Evolutionary conservation across 2,797 vertebrate genomes (phyloP), one percentile per base, ranked within the genome.

Genomic region (Sebastes taczanowskii): DNA sequence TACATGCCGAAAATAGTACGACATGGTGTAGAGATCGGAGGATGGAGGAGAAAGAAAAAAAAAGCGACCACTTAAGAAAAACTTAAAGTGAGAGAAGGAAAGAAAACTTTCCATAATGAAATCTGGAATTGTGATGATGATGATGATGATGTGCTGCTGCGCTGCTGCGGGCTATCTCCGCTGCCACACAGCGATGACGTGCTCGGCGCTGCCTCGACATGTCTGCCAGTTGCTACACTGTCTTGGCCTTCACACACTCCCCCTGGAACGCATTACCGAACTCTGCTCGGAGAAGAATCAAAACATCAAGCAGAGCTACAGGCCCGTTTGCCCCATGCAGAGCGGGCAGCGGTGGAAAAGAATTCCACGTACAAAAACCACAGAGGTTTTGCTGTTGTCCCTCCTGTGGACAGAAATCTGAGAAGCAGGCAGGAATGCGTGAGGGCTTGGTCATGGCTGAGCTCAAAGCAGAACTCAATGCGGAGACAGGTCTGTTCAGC

Each of bases 401-500:
- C 85, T 88, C 86, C 89, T 80, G 90, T 89, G 85, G 88, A 88
- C 80, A 71, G 93, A 95, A 95, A 94, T 91, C 82, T 61, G 94
- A 95, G 93, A 91, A 74, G 89, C 79, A 88, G 82, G 35, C 73
- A 92, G 90, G 93, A 94, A 95, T 93, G 90, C 14, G 5, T 7
- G 46, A 89, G 88, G 87, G 91, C 86, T 94, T 76, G 92, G 91
- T 86, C 84, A 74, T 71, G 82, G 82, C 86, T 84, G 84, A 91
- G 82, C 82, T 84, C 79, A 32, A 77, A 87, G 68, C 77, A 86
- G 84, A 82, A 87, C 77, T 81, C 62, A 22, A 71, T 77, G 62
- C 59, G 16, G 74, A 89, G 91, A 93, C 93, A 92, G 90, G 93
- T 94, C 90, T 84, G 94, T 92, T 94, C 88, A 86, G 92, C 90